phyloP scores from a whole-genome alignment of 2,888 invertebrate species.

The Pandemis corylana region DNA sequence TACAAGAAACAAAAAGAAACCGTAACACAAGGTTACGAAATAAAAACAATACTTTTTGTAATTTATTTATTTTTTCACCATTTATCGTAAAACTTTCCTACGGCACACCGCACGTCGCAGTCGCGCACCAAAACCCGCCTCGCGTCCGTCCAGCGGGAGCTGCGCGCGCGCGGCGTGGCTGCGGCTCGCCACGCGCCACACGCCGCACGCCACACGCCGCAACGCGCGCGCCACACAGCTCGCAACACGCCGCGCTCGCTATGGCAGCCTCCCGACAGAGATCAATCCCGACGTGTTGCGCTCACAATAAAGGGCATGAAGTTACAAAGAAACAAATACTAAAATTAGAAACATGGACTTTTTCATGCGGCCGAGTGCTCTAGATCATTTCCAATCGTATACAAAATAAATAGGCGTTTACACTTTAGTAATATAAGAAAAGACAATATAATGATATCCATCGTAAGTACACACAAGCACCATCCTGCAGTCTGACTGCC shows the following conservation, averaged over 20 bases:
- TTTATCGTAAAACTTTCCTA: constrained; percentile 85
- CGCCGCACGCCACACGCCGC: constrained; percentile 37
- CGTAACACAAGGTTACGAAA: constrained; percentile 6
- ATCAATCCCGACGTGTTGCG: constrained; percentile 57
- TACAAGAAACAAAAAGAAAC: no score
- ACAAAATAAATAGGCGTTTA: constrained; percentile 72
- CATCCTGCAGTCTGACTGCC: constrained; percentile 79
- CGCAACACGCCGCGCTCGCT: constrained; percentile 9
- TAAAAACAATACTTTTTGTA: constrained; percentile 65
- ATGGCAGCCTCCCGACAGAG: not conserved
- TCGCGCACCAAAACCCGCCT: constrained; percentile 81
- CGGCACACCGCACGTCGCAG: constrained; percentile 81
- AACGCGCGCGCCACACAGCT: constrained; percentile 34
- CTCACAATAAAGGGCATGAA: constrained; percentile 58
- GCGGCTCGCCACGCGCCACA: constrained; percentile 39
- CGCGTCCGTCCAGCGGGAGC: constrained; percentile 76
- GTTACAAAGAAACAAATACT: constrained; percentile 58
- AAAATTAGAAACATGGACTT: constrained; percentile 56
- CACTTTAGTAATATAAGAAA: constrained; percentile 61
- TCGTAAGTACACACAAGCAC: constrained; percentile 84
- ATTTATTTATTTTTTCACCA: constrained; percentile 84
- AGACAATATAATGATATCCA: constrained; percentile 68
- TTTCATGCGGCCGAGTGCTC: constrained; percentile 36
- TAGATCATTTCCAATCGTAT: constrained; percentile 39
- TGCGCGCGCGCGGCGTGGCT: constrained; percentile 37